Evolutionary conservation across 2,797 vertebrate species (phyloP), one percentile per base, ranked within the genome.

Genomic region (Champsocephalus gunnari): DNA sequence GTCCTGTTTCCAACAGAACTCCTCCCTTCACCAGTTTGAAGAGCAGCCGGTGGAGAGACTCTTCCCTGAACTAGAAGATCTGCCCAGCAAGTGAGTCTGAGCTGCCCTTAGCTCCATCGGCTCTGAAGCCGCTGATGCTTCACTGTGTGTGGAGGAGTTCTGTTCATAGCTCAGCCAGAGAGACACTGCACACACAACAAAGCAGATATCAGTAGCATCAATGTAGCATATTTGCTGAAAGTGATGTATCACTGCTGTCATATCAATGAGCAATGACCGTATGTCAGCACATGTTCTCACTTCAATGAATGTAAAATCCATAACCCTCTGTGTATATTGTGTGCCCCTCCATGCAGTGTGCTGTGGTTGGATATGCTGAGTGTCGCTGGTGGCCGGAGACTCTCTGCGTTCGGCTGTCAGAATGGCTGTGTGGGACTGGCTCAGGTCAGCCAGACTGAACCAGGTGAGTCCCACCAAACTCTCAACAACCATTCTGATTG

Each of bases 21-120:
- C 95, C 51, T 96, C 95, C 8, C 92, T 97, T 21, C 97, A 98
- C 81, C 97, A 98, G 91, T 98, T 98, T 92, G 97, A 98, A 71
- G 97, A 97, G 77, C 96, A 97, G 82, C 96, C 97, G 0, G 96
- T 97, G 57, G 96, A 97, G 82, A 95, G 85, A 63, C 94, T 98
- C 47, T 98, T 97, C 82, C 97, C 97, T 5, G 97, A 98, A 78
- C 95, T 98, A 2, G 94, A 93, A 0, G 86, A 96, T 9, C 92
- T 97, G 62, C 96, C 95, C 53, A 97, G 96, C 94, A 97, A 97
- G 97, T 98, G 43, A 83, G 95, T 89, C 24, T 70, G 34, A 57
- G 12, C 7, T 49, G 3, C 10, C 5, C 6, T 16, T 12, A 3
- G 11, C 45, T 59, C 17, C 43, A 3, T 8, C 7, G 6, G 28